Conservation (phyloP, 2,888 invertebrate species). For the Dorcus hopei region DNA sequence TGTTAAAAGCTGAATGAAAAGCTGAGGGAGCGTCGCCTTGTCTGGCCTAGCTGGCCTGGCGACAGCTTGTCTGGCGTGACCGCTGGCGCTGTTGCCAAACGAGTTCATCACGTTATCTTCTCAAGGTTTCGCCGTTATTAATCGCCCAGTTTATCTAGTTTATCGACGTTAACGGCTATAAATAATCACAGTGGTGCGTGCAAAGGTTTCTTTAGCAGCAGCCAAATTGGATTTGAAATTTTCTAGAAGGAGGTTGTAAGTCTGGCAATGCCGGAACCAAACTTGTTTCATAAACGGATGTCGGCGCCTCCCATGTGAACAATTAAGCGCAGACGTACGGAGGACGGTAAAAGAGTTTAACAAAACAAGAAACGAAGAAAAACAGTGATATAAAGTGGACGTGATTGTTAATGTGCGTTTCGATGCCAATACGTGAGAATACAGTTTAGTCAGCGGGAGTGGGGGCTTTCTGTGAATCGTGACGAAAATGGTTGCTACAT, state of each 20-base stretch:
- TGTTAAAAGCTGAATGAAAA: conserved; percentile 32
- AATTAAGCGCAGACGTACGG: conserved; percentile 51
- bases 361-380: conserved; percentile 4
- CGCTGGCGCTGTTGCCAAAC: conserved; percentile 64
- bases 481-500: conserved; percentile 55
- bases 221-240: neutral
- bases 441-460: conserved; percentile 55
- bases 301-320: conserved; percentile 51
- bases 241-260: neutral
- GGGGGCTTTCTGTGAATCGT: conserved; percentile 52
- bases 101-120: conserved; percentile 48
- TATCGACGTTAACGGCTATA: neutral
- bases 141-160: neutral
- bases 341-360: neutral
- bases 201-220: neutral
- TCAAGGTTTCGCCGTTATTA: neutral
- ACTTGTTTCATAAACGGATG: conserved; percentile 74
- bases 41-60: conserved; percentile 81
- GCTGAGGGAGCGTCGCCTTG: conserved; percentile 65
- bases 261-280: conserved; percentile 60
- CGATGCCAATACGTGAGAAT: conserved; percentile 67
- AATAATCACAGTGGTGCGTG: neutral
- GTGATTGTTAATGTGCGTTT: conserved; percentile 37
- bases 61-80: conserved; percentile 92
- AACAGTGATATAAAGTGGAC: conserved; percentile 9